Evolutionary conservation across 1,140 invertebrate species (phyloP).

Genomic region (Marisa cornuarietis): DNA sequence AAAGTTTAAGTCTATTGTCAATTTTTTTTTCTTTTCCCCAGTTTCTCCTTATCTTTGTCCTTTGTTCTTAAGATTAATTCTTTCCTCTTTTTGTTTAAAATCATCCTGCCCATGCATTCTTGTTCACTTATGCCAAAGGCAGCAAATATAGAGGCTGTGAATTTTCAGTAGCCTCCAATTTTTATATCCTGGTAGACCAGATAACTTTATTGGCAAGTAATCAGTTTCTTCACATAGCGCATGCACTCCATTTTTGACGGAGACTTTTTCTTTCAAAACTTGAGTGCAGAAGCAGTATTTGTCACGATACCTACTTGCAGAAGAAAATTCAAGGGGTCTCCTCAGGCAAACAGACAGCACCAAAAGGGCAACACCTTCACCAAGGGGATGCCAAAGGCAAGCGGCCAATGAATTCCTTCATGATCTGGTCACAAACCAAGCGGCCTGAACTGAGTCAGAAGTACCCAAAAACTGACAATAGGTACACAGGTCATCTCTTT

Average conservation of each 20-base stretch:
- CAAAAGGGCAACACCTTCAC: slow-evolving; percentile 20
- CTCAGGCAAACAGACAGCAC: slow-evolving; percentile 20
- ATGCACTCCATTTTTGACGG: not conserved
- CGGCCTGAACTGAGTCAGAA: slow-evolving; percentile 69
- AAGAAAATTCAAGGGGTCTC: slow-evolving; percentile 31
- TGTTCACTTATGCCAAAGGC: no score
- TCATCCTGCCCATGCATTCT: no score
- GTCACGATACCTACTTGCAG: not conserved
- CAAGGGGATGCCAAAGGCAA: slow-evolving; percentile 51
- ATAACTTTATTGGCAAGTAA: no score
- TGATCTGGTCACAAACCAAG: slow-evolving; percentile 71
- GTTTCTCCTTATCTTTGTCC: no score
- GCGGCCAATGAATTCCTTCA: slow-evolving; percentile 73
- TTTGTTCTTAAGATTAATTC: no score
- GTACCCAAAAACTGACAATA: slow-evolving; percentile 72
- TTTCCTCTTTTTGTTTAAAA: no score
- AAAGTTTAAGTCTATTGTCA: no score
- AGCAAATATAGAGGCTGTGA: no score
- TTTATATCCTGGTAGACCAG: no score
- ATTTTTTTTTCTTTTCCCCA: no score
- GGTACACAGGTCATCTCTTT: slow-evolving; percentile 57
- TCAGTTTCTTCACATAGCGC: no score
- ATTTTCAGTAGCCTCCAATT: no score
- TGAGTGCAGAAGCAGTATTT: not conserved
- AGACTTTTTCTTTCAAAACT: not conserved